phyloP scores from a whole-genome alignment of 2,797 vertebrate species.

The Acanthurus lineatus region DNA sequence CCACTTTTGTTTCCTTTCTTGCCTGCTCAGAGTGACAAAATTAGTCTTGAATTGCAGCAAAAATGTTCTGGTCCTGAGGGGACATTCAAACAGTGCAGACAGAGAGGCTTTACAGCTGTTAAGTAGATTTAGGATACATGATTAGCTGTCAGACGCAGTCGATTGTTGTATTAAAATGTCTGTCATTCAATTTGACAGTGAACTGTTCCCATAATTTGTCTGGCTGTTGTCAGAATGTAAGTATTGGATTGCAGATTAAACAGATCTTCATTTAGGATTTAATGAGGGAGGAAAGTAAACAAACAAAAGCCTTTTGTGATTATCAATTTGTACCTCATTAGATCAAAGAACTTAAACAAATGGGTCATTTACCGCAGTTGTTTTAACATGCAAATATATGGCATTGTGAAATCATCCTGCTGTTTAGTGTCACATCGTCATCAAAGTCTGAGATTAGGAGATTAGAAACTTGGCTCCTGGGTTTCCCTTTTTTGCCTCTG shows the following conservation, averaged over 20 bases:
- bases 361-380: not conserved
- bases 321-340: slow-evolving; percentile 18
- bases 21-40: slow-evolving; percentile 32
- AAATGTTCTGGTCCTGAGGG: slow-evolving; percentile 47
- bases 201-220: slow-evolving; percentile 24
- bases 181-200: slow-evolving; percentile 63
- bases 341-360: not conserved
- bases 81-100: slow-evolving; percentile 41
- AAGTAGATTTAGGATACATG: slow-evolving; percentile 55
- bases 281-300: slow-evolving; percentile 21
- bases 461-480: slow-evolving; percentile 7
- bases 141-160: slow-evolving; percentile 59
- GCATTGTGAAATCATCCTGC: not conserved
- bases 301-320: slow-evolving; percentile 11
- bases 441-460: slow-evolving; percentile 5
- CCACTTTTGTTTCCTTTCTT: slow-evolving; percentile 34
- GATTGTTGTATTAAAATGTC: slow-evolving; percentile 40
- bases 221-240: slow-evolving; percentile 16
- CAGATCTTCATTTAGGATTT: slow-evolving; percentile 19
- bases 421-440: not conserved
- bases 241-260: slow-evolving; percentile 36
- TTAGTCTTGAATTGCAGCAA: slow-evolving; percentile 40
- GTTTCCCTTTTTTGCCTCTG: not conserved
- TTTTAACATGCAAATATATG: not conserved
- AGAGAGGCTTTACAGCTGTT: slow-evolving; percentile 49